A percentile compares a stretch with the other conserved stretches of the same genome.
phyloP scores from a whole-genome alignment of 2,888 invertebrate species.

The Nemotelus pantherinus region DNA sequence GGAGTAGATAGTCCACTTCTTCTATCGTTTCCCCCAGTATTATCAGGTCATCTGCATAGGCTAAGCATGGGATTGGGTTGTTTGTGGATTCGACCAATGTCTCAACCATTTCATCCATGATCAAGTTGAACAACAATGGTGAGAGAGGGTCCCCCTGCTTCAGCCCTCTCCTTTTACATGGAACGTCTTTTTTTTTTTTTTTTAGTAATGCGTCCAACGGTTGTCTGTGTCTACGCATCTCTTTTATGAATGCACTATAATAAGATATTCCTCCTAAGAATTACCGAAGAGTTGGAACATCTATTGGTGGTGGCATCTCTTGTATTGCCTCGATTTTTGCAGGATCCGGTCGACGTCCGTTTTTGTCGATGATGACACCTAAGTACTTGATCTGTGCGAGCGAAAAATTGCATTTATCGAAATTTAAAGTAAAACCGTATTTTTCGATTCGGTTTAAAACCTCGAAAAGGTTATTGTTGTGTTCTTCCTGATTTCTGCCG shows the following conservation, averaged over 20 bases:
- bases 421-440: background rate
- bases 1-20: too few relatives aligned
- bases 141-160: too few relatives aligned
- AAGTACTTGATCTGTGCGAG: background rate
- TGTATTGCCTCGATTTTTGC: conserved; percentile 54
- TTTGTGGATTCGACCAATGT: too few relatives aligned
- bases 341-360: background rate
- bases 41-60: too few relatives aligned
- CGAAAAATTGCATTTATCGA: conserved; percentile 1
- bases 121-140: too few relatives aligned
- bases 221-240: too few relatives aligned
- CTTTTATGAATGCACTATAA: conserved; percentile 51
- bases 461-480: too few relatives aligned
- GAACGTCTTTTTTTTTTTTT: too few relatives aligned
- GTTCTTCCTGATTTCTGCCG: background rate
- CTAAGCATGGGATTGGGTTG: too few relatives aligned
- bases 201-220: background rate
- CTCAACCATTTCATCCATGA: too few relatives aligned
- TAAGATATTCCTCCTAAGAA: conserved; percentile 44
- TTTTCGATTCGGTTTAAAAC: background rate
- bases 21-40: too few relatives aligned
- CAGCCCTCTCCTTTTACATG: background rate
- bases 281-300: conserved; percentile 50
- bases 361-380: background rate
- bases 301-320: conserved; percentile 50